phyloP scores from a whole-genome alignment of 2,888 invertebrate species.

The Acleris cristana region DNA sequence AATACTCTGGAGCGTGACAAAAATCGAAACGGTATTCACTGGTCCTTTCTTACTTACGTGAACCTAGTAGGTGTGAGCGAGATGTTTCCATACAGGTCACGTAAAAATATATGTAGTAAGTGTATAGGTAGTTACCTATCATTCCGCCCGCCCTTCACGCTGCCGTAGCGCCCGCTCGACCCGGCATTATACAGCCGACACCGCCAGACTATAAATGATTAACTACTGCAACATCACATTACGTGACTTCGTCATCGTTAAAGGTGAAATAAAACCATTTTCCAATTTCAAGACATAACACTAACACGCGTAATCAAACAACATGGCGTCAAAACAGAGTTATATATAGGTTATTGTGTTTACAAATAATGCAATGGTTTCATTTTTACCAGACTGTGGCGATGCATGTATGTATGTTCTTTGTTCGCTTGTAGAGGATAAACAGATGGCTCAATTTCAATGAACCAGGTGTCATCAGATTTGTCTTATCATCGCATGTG shows the following conservation, averaged over 20 bases:
- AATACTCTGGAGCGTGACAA: not conserved
- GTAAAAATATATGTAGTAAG: slow-evolving; percentile 1
- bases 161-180: slow-evolving; percentile 31
- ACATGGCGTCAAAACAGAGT: not conserved
- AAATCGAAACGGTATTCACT: slow-evolving; percentile 12
- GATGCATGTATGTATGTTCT: too few species aligned
- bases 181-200: slow-evolving; percentile 23
- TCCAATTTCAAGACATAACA: not conserved
- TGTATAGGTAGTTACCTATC: slow-evolving; percentile 10
- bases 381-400: not conserved
- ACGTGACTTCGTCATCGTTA: not conserved
- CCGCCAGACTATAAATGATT: slow-evolving; percentile 22
- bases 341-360: not conserved
- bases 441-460: too few species aligned
- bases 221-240: not conserved
- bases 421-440: too few species aligned
- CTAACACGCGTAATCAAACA: not conserved
- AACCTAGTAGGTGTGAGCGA: not conserved
- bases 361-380: not conserved
- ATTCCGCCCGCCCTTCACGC: slow-evolving; percentile 54
- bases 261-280: not conserved
- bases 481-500: too few species aligned
- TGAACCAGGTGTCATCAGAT: too few species aligned
- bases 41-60: not conserved
- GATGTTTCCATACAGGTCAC: slow-evolving; percentile 3